phyloP scores from a whole-genome alignment of 1,140 invertebrate genomes.

The Diprion similis region DNA sequence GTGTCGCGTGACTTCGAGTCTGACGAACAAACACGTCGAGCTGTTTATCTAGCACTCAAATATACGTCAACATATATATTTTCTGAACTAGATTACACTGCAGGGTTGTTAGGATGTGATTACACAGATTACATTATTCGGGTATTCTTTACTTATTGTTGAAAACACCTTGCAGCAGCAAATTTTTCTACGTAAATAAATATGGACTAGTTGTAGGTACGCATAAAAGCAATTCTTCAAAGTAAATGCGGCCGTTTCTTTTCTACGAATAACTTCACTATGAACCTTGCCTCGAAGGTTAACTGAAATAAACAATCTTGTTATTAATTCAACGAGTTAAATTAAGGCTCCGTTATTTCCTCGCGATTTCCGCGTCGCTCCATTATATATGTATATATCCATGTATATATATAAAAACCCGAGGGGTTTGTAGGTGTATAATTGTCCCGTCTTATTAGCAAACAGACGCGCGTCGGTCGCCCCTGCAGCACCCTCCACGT shows the following conservation, averaged over 20 bases:
- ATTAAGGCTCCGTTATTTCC: not conserved
- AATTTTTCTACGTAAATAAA: too few species aligned
- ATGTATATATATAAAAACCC: not conserved
- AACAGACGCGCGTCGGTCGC: not conserved
- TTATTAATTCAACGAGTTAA: not conserved
- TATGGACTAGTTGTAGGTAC: too few species aligned
- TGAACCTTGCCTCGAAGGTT: not conserved
- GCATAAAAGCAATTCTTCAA: too few species aligned
- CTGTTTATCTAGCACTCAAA: not conserved
- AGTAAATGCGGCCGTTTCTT: too few species aligned
- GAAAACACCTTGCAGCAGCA: too few species aligned
- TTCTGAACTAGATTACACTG: not conserved
- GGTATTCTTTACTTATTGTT: too few species aligned
- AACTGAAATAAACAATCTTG: not conserved
- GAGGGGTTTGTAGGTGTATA: not conserved
- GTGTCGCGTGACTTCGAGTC: not conserved
- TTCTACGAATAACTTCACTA: too few species aligned
- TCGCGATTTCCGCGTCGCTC: not conserved
- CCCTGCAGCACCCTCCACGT: not conserved
- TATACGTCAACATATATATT: not conserved
- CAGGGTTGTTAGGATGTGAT: too few species aligned
- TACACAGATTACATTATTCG: too few species aligned
- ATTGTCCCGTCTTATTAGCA: conserved; percentile 7
- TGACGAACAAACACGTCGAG: not conserved
- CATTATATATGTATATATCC: not conserved